phyloP scores from a whole-genome alignment of 2,113 vertebrate species.

The Rhabdornis inornatus region DNA sequence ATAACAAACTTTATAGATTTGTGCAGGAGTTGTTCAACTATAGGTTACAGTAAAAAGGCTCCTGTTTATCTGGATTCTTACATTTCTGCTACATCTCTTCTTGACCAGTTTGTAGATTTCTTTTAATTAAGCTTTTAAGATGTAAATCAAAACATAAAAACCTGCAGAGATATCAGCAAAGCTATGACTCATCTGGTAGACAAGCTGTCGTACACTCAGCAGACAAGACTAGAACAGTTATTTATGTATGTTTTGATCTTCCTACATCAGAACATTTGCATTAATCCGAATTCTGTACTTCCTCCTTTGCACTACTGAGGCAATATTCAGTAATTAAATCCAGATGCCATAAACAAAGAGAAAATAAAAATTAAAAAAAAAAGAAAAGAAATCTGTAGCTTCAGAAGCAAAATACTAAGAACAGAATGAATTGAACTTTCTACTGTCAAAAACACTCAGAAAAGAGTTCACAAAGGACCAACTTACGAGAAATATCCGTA shows the following conservation, averaged over 20 bases:
- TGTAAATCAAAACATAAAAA: neutral
- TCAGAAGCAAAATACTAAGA: neutral
- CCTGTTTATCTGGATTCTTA: neutral
- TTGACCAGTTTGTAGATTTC: neutral
- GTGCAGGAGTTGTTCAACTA: neutral
- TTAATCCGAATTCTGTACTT: neutral
- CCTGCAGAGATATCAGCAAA: neutral
- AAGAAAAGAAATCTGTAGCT: neutral
- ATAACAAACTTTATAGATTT: neutral
- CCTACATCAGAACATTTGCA: neutral
- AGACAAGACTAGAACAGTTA: conserved; percentile 7
- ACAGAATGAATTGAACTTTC: neutral
- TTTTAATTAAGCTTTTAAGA: neutral
- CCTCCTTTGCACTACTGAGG: neutral
- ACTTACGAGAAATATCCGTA: neutral
- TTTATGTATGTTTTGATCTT: neutral
- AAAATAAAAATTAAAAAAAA: neutral
- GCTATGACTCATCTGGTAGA: neutral
- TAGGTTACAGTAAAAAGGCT: neutral
- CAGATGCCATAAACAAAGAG: neutral
- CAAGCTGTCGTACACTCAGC: neutral
- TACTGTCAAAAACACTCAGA: neutral
- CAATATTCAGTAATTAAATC: neutral
- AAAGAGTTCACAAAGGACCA: neutral
- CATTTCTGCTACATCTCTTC: neutral